Evolutionary conservation across 2,797 vertebrate species (phyloP).

Genomic region (Falco novaeseelandiae): DNA sequence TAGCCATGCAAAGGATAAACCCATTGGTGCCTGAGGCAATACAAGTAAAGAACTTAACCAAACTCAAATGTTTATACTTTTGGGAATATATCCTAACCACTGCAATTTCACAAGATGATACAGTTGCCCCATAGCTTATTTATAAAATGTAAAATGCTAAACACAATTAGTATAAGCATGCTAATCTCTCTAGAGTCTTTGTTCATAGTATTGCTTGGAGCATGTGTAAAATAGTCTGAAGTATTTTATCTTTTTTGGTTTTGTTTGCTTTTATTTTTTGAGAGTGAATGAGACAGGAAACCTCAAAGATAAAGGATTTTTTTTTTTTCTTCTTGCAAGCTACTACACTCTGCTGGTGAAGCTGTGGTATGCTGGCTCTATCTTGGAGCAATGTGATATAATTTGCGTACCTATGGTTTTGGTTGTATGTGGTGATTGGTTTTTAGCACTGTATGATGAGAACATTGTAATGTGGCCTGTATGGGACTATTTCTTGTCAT

Average conservation of each 20-base stretch:
- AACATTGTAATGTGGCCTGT: background rate
- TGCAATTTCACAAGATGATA: background rate
- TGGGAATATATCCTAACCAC: background rate
- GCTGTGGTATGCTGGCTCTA: background rate
- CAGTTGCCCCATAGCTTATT: conserved; percentile 31
- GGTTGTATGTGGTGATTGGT: background rate
- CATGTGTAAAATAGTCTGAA: background rate
- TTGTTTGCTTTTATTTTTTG: background rate
- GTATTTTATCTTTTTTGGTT: background rate
- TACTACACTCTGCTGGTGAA: background rate
- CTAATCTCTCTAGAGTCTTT: background rate
- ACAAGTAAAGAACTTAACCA: background rate
- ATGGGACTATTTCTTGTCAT: background rate
- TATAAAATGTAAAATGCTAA: conserved; percentile 29
- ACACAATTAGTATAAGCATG: conserved; percentile 30
- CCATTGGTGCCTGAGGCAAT: background rate
- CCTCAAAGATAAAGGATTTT: background rate
- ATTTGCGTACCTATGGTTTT: background rate
- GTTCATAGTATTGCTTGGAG: background rate
- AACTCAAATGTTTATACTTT: background rate
- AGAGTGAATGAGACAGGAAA: background rate
- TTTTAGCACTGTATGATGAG: background rate
- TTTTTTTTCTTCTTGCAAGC: background rate
- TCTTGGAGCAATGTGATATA: background rate
- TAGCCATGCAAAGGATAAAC: background rate